Conservation (phyloP, 2,888 invertebrate species). For the Scaptomyza caliginosa region DNA sequence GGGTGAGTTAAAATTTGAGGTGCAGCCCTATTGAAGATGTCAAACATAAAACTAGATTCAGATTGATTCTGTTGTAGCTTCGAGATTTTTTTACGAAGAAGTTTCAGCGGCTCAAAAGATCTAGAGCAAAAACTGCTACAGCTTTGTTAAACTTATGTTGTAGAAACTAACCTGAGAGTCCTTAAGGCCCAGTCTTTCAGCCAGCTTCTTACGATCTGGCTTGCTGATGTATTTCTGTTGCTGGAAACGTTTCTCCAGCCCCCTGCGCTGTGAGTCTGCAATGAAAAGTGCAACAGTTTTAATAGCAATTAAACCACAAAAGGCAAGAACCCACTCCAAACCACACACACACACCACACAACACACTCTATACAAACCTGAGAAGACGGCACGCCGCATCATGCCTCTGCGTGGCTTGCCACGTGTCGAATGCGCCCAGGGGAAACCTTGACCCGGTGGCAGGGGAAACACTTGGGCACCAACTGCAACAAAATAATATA, state of each 20-base stretch:
- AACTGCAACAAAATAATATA: slow-evolving; percentile 83
- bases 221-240: slow-evolving; percentile 99
- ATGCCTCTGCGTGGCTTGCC: slow-evolving; percentile 97
- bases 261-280: slow-evolving; percentile 95
- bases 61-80: too few species aligned
- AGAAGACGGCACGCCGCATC: slow-evolving; percentile 98
- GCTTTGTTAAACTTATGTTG: too few species aligned
- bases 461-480: slow-evolving; percentile 87
- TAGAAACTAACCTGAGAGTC: slow-evolving; percentile 94
- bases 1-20: too few species aligned
- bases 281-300: slow-evolving; percentile 31
- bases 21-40: too few species aligned
- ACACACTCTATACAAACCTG: slow-evolving; percentile 83
- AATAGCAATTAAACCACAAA: slow-evolving; percentile 11
- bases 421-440: slow-evolving; percentile 95
- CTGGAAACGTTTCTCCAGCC: slow-evolving; percentile 97
- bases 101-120: too few species aligned
- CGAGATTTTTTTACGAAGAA: too few species aligned
- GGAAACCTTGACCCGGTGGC: slow-evolving; percentile 88
- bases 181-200: slow-evolving; percentile 97
- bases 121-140: too few species aligned
- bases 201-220: slow-evolving; percentile 98
- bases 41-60: too few species aligned
- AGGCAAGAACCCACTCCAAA: slow-evolving; percentile 1
- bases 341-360: slow-evolving; percentile 7